Evolutionary conservation across 1,140 invertebrate species (phyloP).

Genomic region (Cydia strobilella): DNA sequence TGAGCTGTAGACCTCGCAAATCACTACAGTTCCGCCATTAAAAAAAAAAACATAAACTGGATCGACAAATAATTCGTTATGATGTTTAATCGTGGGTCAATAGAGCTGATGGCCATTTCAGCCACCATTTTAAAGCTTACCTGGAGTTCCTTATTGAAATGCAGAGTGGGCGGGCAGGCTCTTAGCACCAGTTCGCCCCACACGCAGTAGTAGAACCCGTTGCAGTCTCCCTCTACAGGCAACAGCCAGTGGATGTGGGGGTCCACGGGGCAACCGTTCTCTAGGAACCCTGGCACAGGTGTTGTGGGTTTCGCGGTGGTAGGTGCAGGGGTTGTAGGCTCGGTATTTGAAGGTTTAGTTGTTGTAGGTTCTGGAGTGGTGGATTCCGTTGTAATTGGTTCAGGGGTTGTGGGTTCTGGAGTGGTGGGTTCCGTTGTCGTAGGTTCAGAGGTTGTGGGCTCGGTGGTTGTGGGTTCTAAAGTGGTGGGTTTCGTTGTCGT

Average conservation of each 20-base stretch:
- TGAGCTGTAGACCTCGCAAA: too few species aligned
- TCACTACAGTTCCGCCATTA: too few species aligned
- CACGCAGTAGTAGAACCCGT: slow-evolving; percentile 82
- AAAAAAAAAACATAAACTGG: too few species aligned
- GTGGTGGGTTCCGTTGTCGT: neutral
- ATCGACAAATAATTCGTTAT: too few species aligned
- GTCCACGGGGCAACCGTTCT: slow-evolving; percentile 64
- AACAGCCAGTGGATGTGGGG: slow-evolving; percentile 67
- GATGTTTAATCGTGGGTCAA: neutral
- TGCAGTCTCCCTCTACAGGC: slow-evolving; percentile 79
- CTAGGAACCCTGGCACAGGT: slow-evolving; percentile 41
- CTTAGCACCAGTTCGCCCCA: slow-evolving; percentile 70
- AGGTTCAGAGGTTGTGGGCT: neutral
- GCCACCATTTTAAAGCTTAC: slow-evolving; percentile 39
- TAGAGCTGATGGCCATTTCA: neutral
- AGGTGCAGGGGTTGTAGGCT: neutral
- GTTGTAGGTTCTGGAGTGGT: neutral
- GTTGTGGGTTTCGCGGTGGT: slow-evolving; percentile 4
- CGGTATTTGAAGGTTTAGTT: neutral
- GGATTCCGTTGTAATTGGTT: neutral
- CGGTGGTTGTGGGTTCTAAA: neutral
- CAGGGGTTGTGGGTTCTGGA: neutral
- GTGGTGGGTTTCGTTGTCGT: neutral
- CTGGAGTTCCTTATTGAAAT: slow-evolving; percentile 80
- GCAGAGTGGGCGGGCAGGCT: slow-evolving; percentile 77